phyloP scores from a whole-genome alignment of 2,888 invertebrate species.

The Achlya flavicornis region DNA sequence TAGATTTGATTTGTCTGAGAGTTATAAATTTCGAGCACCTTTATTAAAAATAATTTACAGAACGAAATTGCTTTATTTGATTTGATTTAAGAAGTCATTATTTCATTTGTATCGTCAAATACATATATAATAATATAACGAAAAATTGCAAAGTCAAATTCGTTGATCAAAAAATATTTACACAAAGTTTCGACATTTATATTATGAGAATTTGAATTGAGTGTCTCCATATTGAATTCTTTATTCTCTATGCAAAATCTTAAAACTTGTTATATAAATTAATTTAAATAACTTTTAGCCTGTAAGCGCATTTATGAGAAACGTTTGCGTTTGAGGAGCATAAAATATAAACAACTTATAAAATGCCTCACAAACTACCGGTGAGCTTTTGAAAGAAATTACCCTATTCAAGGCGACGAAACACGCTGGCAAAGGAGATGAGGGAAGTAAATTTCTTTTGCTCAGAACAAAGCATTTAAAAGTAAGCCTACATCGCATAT shows the following conservation, averaged over 20 bases:
- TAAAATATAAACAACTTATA: slow-evolving; percentile 45
- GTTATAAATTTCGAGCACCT: slow-evolving; percentile 44
- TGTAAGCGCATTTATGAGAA: neutral
- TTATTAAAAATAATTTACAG: slow-evolving; percentile 37
- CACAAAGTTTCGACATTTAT: no score
- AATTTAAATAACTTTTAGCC: neutral
- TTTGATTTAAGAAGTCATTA: neutral
- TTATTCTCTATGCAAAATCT: neutral
- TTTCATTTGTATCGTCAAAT: neutral
- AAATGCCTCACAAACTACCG: slow-evolving; percentile 52
- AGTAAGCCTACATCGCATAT: slow-evolving; percentile 69
- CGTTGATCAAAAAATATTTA: no score
- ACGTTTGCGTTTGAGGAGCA: slow-evolving; percentile 28
- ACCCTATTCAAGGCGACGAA: slow-evolving; percentile 65
- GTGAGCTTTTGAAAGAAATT: slow-evolving; percentile 65
- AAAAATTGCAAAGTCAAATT: no score
- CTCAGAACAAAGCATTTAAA: slow-evolving; percentile 76
- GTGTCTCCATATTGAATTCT: no score
- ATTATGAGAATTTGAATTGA: no score
- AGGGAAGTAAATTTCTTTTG: slow-evolving; percentile 72
- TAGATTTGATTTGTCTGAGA: slow-evolving; percentile 65
- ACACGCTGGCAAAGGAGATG: slow-evolving; percentile 64
- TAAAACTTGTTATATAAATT: neutral
- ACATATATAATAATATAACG: no score
- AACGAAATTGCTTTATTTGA: slow-evolving; percentile 17